Evolutionary conservation across 2,113 vertebrate genomes (phyloP).

Genomic region (Capricornis sumatraensis): DNA sequence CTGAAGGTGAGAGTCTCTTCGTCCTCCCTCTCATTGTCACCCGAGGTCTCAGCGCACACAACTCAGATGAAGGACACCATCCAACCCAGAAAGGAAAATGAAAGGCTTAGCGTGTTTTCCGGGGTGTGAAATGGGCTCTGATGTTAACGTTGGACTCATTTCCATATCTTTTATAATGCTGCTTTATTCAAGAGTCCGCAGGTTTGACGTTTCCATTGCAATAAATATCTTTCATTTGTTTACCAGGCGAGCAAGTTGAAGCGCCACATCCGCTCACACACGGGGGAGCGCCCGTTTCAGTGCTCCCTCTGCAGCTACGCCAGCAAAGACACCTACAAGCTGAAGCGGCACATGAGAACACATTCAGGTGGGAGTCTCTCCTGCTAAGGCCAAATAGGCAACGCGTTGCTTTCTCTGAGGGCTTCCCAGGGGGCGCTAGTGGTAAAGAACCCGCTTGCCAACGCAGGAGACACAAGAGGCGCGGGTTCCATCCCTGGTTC

Average conservation of each 20-base stretch:
- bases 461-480: background rate
- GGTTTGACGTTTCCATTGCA: background rate
- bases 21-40: fast-evolving
- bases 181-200: fast-evolving
- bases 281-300: slow-evolving; percentile 77
- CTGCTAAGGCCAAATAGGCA: background rate
- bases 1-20: background rate
- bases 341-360: slow-evolving; percentile 80
- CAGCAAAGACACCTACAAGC: slow-evolving; percentile 78
- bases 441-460: background rate
- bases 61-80: fast-evolving
- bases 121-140: fast-evolving
- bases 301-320: slow-evolving; percentile 78
- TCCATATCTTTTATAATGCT: fast-evolving
- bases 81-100: background rate
- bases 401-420: fast-evolving
- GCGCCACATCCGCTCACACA: slow-evolving; percentile 74
- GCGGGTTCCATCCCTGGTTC: background rate
- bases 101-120: fast-evolving
- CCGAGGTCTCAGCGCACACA: fast-evolving
- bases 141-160: fast-evolving
- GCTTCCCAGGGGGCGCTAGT: background rate
- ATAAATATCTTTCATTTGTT: fast-evolving
- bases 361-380: slow-evolving; percentile 74
- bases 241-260: slow-evolving; percentile 80